A percentile compares a stretch with the other conserved stretches of the same genome.
Conservation (phyloP, 2,888 invertebrate species). For the Gnatocerus cornutus region DNA sequence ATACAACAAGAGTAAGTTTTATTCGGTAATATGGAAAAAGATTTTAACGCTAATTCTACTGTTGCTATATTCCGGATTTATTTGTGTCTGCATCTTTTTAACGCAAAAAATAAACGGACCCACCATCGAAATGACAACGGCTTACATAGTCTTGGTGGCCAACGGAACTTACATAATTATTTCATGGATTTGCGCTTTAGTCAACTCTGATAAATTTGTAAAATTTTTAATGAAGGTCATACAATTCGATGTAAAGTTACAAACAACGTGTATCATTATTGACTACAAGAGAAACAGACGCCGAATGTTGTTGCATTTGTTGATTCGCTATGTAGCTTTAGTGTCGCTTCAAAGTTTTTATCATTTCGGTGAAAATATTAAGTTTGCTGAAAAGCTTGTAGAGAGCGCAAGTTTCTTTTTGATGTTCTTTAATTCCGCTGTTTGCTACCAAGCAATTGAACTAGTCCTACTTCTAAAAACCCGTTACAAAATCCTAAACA, state of each 20-base stretch:
- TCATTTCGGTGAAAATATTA: not conserved
- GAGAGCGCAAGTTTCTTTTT: not conserved
- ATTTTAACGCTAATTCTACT: not conserved
- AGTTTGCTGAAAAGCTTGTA: not conserved
- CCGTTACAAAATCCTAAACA: constrained; percentile 19
- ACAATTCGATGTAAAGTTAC: constrained; percentile 5
- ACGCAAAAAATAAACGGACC: not conserved
- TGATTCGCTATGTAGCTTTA: not conserved
- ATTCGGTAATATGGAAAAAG: not conserved
- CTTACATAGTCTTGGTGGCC: not conserved
- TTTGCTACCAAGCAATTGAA: constrained; percentile 8
- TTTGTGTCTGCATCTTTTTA: not conserved
- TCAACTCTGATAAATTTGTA: not conserved
- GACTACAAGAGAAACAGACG: constrained; percentile 1
- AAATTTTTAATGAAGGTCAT: not conserved
- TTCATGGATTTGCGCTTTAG: not conserved
- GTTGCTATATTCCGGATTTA: not conserved
- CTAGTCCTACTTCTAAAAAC: constrained; percentile 13
- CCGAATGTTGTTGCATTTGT: not conserved
- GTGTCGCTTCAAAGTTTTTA: not conserved
- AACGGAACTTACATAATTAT: not conserved
- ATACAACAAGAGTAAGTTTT: not conserved
- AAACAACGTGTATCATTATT: constrained; percentile 10
- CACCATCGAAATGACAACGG: not conserved
- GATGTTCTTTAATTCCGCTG: not conserved